These are phyloP conservation scores for Apodemus speciosus DNA, from an alignment of 2,113 vertebrate species.

Conservation along the genomic window DNA sequence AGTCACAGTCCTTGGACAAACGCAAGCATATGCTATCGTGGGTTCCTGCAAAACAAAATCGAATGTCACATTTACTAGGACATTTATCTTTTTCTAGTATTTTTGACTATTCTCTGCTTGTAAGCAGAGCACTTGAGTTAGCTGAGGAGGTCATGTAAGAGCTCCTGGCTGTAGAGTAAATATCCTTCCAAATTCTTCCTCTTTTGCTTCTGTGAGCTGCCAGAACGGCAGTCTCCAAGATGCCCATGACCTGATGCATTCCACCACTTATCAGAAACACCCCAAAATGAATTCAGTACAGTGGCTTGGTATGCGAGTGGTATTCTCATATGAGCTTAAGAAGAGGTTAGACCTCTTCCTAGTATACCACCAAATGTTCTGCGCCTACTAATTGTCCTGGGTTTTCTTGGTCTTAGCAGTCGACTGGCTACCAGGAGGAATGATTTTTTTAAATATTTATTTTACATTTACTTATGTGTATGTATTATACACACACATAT, in stretches of 20 bases:
- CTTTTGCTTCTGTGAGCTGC: not conserved
- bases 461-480: not conserved
- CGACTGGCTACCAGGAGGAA: not conserved
- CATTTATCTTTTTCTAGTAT: not conserved
- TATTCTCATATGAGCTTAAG: not conserved
- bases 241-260: fast-evolving
- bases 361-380: not conserved
- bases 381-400: too few species aligned
- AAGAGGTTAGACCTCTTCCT: not conserved
- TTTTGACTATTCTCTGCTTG: not conserved
- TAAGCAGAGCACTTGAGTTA: not conserved
- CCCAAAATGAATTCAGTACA: not conserved
- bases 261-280: not conserved
- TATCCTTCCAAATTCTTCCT: not conserved
- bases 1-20: constrained; percentile 86
- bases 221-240: not conserved
- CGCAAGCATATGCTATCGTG: constrained; percentile 86
- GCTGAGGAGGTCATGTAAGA: not conserved
- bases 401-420: not conserved
- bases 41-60: constrained; percentile 84
- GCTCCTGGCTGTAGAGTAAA: not conserved
- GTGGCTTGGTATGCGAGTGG: not conserved
- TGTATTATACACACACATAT: not conserved
- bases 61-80: not conserved
- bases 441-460: not conserved